Evolutionary conservation across 2,797 vertebrate species (phyloP), one percentile per base, ranked within the genome.

Genomic region (Clarias platycephalus): DNA sequence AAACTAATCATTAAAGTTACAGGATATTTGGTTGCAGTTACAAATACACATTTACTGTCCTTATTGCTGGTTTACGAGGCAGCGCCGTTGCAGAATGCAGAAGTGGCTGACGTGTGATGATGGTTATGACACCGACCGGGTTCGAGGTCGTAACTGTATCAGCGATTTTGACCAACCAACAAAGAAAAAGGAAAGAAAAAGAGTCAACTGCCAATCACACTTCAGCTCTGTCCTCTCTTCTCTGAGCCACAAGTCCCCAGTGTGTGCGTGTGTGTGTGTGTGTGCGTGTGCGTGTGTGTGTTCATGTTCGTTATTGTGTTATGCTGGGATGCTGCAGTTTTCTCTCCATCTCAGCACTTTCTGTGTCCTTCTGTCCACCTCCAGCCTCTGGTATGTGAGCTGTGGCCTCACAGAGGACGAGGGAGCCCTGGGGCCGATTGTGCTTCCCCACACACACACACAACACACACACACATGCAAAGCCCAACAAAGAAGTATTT

Each of bases 311-410:
- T 55, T 64, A 34, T 26, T 76, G 76, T 66, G 79, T 80, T 71
- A 71, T 78, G 70, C 72, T 63, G 84, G 83, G 83, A 87, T 85
- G 83, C 37, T 76, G 63, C 77, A 62, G 12, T 90, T 93, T 92
- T 89, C 86, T 93, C 91, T 91, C 91, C 75, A 58, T 90, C 90
- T 95, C 93, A 94, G 93, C 92, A 92, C 85, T 92, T 93, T 92
- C 85, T 84, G 77, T 91, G 91, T 91, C 90, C 90, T 91, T 91
- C 89, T 91, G 83, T 83, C 89, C 90, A 90, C 90, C 91, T 83
- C 89, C 90, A 90, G 90, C 90, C 89, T 89, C 91, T 89, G 90
- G 90, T 90, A 86, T 88, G 86, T 92, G 89, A 92, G 91, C 90
- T 91, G 84, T 81, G 34, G 82, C 84, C 88, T 91, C 78, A 55